Evolutionary conservation across 2,113 vertebrate species (phyloP).

Genomic region (Collichthys lucidus): DNA sequence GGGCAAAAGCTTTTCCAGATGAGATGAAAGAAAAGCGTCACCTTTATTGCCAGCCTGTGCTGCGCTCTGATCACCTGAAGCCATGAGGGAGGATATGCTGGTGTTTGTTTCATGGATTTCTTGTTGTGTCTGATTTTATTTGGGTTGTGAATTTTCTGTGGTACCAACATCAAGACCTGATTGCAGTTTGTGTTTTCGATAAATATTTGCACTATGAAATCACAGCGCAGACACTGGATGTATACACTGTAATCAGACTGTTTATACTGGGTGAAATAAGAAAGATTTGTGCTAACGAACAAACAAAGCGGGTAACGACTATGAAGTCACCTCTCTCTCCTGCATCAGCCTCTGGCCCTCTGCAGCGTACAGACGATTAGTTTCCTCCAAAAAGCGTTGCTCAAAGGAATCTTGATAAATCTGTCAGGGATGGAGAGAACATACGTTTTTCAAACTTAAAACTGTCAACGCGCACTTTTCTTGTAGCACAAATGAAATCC

Average conservation of each 20-base stretch:
- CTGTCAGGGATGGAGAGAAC: constrained; percentile 75
- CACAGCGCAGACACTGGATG: not conserved
- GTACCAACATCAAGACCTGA: not conserved
- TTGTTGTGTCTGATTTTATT: not conserved
- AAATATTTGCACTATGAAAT: not conserved
- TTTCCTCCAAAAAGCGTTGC: constrained; percentile 97
- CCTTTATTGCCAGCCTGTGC: not conserved
- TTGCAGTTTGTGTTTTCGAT: not conserved
- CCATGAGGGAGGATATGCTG: not conserved
- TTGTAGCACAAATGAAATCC: not conserved
- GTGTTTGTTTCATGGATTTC: not conserved
- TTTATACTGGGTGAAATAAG: not conserved
- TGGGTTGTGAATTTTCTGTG: not conserved
- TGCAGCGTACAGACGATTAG: constrained; percentile 95
- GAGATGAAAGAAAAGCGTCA: constrained; percentile 3
- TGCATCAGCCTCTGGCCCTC: constrained; percentile 99
- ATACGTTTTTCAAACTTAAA: constrained; percentile 52
- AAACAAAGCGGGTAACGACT: not conserved
- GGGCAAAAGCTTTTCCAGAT: not conserved
- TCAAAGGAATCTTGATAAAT: constrained; percentile 99
- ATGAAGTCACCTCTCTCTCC: constrained; percentile 92
- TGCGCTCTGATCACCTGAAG: not conserved
- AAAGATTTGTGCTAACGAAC: not conserved
- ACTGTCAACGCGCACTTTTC: not conserved
- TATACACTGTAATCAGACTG: not conserved